These are phyloP conservation scores for Dolichopus griseipennis DNA, from an alignment of 2,888 invertebrate genomes.

Conservation along the genomic window DNA sequence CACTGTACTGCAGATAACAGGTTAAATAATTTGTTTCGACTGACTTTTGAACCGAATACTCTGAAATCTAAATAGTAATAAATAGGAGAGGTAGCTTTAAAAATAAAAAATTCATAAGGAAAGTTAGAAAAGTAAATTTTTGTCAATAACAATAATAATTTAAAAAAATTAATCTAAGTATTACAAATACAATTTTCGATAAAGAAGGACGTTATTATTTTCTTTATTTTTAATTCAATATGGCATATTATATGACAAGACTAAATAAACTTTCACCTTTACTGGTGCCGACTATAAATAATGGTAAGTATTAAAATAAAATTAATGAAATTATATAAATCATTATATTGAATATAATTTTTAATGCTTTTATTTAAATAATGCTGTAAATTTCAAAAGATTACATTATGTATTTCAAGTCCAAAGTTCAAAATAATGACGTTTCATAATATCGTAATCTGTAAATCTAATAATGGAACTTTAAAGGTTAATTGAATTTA, in stretches of 20 bases:
- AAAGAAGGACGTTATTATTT: no score
- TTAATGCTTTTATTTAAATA: background rate
- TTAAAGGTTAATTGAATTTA: conserved; percentile 3
- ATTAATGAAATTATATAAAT: background rate
- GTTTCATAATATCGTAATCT: background rate
- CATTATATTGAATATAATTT: background rate
- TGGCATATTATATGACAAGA: background rate
- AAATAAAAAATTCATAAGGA: no score
- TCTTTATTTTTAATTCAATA: background rate
- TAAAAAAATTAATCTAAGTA: no score
- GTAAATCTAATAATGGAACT: background rate
- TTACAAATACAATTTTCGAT: no score
- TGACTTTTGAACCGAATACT: no score
- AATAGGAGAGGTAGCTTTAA: no score
- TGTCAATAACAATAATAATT: no score
- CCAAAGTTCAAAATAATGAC: conserved; percentile 2
- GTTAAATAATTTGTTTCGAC: no score
- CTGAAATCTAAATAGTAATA: no score
- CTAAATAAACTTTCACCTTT: background rate
- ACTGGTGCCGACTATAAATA: background rate
- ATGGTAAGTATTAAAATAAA: background rate
- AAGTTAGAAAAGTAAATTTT: no score
- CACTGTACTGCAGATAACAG: no score
- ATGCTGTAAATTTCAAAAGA: background rate
- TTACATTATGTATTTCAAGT: background rate